Conservation (phyloP, 2,113 vertebrate genomes). For the Pavo muticus region DNA sequence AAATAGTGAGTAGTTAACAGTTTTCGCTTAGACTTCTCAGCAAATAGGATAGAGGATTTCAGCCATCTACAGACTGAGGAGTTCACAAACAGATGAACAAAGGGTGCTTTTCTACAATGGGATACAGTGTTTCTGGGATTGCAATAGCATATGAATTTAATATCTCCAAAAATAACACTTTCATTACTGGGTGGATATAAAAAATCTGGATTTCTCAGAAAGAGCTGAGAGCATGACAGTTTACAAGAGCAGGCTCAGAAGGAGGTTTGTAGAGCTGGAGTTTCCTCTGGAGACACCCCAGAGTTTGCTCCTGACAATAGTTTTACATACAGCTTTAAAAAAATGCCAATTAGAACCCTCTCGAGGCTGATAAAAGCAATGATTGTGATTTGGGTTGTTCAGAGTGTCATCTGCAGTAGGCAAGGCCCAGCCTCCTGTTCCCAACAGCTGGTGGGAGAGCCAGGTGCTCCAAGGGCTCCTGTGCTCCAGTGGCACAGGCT, state of each 20-base stretch:
- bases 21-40: neutral
- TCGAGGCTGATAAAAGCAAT: conserved; percentile 48
- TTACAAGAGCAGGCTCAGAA: neutral
- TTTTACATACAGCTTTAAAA: conserved; percentile 2
- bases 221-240: neutral
- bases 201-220: conserved; percentile 9
- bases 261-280: neutral
- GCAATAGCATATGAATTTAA: conserved; percentile 18
- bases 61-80: neutral
- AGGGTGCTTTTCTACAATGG: neutral
- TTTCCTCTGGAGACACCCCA: conserved; percentile 9
- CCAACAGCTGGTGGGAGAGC: conserved; percentile 24
- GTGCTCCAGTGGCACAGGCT: neutral
- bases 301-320: neutral
- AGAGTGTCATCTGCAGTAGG: conserved; percentile 9
- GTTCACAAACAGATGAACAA: neutral
- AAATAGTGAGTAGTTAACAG: neutral
- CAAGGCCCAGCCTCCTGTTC: neutral
- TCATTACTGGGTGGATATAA: neutral
- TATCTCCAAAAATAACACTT: conserved; percentile 28
- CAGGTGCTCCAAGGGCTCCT: neutral
- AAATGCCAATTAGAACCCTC: conserved; percentile 38
- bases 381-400: conserved; percentile 39
- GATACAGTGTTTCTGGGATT: neutral
- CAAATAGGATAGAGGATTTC: neutral